Conservation (phyloP, 1,140 invertebrate genomes). For the Drosophila athabasca region DNA sequence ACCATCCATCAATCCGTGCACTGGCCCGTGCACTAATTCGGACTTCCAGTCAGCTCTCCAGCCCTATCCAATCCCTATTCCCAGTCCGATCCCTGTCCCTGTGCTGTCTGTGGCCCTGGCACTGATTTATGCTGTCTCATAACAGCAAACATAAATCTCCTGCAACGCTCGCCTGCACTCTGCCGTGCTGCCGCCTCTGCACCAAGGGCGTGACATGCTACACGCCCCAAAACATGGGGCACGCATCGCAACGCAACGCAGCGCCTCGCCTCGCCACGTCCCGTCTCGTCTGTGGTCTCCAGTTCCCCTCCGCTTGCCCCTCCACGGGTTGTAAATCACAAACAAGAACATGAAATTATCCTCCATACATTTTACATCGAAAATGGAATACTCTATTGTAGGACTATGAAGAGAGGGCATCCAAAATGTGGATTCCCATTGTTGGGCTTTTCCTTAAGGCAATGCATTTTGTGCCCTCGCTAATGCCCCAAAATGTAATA, state of each 20-base stretch:
- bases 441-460: no score
- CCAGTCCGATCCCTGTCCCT: slow-evolving; percentile 25
- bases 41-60: slow-evolving; percentile 12
- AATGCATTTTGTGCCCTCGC: no score
- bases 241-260: slow-evolving; percentile 10
- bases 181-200: slow-evolving; percentile 12
- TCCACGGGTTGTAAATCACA: slow-evolving; percentile 37
- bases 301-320: neutral
- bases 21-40: slow-evolving; percentile 44
- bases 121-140: slow-evolving; percentile 81
- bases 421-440: neutral
- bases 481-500: no score
- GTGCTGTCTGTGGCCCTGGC: slow-evolving; percentile 34
- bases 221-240: slow-evolving; percentile 40
- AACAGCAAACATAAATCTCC: slow-evolving; percentile 76
- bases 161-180: slow-evolving; percentile 39
- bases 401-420: neutral
- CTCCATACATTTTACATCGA: neutral
- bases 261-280: neutral
- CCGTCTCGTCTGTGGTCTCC: no score
- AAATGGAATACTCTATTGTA: slow-evolving; percentile 22
- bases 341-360: slow-evolving; percentile 18
- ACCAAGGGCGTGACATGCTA: slow-evolving; percentile 54
- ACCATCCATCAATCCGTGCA: slow-evolving; percentile 59
- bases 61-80: slow-evolving; percentile 2